Conservation (phyloP, 2,888 invertebrate species). For the Tenthredo scrophulariae region DNA sequence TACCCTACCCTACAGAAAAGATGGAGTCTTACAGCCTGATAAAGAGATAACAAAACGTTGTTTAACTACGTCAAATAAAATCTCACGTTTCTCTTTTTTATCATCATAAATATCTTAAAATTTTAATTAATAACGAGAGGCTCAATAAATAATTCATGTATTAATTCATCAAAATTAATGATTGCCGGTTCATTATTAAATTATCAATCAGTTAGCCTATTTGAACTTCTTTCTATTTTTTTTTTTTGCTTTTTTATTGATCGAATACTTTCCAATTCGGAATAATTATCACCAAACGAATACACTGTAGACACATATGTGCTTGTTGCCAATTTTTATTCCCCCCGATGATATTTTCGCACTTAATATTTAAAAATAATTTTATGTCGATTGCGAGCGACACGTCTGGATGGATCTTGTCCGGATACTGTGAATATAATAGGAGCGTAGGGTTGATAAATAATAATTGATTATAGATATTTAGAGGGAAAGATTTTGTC, state of each 20-base stretch:
- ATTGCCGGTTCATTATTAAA: neutral
- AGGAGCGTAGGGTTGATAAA: neutral
- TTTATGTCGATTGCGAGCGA: neutral
- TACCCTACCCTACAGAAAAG: neutral
- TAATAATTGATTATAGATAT: neutral
- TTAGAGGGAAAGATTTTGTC: neutral
- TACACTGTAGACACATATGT: neutral
- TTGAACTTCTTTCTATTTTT: neutral
- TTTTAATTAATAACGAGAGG: neutral
- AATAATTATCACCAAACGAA: neutral
- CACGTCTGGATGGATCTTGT: neutral
- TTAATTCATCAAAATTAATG: neutral
- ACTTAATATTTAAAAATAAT: neutral
- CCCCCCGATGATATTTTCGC: neutral
- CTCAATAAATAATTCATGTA: neutral
- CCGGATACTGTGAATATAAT: neutral
- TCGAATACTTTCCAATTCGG: neutral
- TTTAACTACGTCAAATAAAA: neutral
- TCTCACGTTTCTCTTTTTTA: neutral
- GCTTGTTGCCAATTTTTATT: neutral
- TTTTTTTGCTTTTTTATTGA: neutral
- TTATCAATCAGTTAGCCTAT: neutral
- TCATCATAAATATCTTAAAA: neutral
- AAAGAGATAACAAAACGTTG: neutral
- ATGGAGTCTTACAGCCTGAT: neutral